These are phyloP conservation scores for Rhabdomys pumilio DNA, from an alignment of 2,797 vertebrate species.

Conservation along the genomic window DNA sequence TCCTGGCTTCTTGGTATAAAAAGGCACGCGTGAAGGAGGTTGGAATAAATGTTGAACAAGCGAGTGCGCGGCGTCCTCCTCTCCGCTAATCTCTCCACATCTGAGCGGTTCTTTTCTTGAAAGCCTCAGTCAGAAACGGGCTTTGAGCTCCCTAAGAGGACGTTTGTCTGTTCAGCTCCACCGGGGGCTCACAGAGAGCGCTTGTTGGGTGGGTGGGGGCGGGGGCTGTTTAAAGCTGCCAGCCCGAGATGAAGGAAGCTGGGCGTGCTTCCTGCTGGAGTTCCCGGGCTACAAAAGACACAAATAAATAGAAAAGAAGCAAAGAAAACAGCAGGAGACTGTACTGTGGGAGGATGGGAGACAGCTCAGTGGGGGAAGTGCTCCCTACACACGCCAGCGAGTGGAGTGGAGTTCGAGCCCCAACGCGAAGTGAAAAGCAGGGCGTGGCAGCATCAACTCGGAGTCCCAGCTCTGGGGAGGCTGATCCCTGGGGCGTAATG, in stretches of 20 bases:
- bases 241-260: background rate
- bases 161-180: background rate
- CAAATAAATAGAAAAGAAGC: background rate
- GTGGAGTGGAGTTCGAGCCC: background rate
- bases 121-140: background rate
- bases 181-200: background rate
- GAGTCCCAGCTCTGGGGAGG: background rate
- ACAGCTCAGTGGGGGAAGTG: background rate
- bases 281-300: background rate
- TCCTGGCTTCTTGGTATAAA: background rate
- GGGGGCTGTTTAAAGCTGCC: background rate
- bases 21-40: background rate
- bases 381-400: no score
- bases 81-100: background rate
- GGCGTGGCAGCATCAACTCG: no score
- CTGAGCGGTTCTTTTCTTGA: slow-evolving; percentile 24
- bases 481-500: background rate
- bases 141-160: background rate
- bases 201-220: background rate
- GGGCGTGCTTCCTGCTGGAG: no score
- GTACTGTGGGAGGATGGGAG: no score
- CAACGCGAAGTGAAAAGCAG: background rate
- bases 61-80: background rate
- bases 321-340: background rate
- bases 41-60: background rate